Evolutionary conservation across 2,113 vertebrate genomes (phyloP).

Genomic region (Pollimyrus isidori): DNA sequence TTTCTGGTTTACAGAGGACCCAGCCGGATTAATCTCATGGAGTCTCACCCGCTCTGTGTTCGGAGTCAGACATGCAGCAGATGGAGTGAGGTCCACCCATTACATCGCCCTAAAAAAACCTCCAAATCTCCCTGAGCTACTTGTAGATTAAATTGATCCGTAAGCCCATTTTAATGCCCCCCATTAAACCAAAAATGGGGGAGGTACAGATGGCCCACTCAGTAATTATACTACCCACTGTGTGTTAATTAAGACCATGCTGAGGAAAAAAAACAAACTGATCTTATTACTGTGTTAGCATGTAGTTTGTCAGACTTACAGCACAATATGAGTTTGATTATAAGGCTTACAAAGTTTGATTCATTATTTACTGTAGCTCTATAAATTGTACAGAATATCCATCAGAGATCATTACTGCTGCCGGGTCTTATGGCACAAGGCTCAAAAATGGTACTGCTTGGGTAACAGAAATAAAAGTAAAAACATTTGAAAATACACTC

Average conservation of each 20-base stretch:
- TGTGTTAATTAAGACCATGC: neutral
- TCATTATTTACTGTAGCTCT: neutral
- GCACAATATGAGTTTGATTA: neutral
- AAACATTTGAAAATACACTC: neutral
- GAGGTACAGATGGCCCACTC: slow-evolving; percentile 19
- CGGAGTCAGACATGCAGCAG: slow-evolving; percentile 49
- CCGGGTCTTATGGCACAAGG: neutral
- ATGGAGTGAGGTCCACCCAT: slow-evolving; percentile 36
- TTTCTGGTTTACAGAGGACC: neutral
- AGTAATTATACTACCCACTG: neutral
- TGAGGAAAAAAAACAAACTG: neutral
- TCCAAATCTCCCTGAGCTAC: slow-evolving; percentile 40
- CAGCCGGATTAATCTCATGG: neutral
- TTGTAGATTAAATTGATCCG: slow-evolving; percentile 25
- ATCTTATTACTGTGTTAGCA: neutral
- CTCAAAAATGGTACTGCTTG: neutral
- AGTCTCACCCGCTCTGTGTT: neutral
- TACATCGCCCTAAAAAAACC: slow-evolving; percentile 46
- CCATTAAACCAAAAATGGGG: neutral
- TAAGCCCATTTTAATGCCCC: slow-evolving; percentile 12
- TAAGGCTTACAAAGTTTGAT: neutral
- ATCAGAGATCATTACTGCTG: neutral
- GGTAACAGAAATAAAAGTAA: neutral
- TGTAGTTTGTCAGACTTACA: neutral
- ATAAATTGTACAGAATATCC: neutral